Evolutionary conservation across 2,113 vertebrate genomes (phyloP).

Genomic region (Symphodus melops): DNA sequence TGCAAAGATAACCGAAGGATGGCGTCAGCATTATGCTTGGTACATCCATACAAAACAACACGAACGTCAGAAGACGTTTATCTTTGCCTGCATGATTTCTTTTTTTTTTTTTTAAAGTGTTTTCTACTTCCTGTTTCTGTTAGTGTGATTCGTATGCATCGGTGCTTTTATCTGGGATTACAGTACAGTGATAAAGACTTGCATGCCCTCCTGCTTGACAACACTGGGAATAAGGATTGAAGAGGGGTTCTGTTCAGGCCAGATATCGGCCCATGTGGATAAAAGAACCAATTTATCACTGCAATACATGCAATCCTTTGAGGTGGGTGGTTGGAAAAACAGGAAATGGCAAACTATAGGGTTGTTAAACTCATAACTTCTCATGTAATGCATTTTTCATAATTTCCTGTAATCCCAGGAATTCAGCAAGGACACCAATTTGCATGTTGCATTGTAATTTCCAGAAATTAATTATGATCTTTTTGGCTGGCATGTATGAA

Average conservation of each 20-base stretch:
- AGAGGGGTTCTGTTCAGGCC: conserved; percentile 15
- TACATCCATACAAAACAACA: too few relatives aligned
- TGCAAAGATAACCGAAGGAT: too few relatives aligned
- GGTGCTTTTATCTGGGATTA: conserved; percentile 31
- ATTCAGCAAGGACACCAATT: not conserved
- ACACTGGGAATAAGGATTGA: conserved; percentile 20
- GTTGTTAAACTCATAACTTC: conserved; percentile 6
- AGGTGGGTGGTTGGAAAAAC: conserved; percentile 27
- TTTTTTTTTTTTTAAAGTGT: too few relatives aligned
- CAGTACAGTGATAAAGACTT: conserved; percentile 17
- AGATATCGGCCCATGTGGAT: conserved; percentile 34
- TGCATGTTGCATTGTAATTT: not conserved
- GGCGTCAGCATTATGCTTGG: too few relatives aligned
- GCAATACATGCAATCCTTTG: conserved; percentile 26
- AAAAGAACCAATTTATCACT: conserved; percentile 58
- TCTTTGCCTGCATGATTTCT: not conserved
- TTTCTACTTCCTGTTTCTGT: not conserved
- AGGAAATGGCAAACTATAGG: not conserved
- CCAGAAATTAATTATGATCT: conserved; percentile 10
- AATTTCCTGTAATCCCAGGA: not conserved
- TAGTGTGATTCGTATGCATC: not conserved
- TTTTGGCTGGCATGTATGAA: not conserved
- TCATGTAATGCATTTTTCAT: not conserved
- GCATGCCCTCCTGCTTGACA: conserved; percentile 7
- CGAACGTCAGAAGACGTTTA: not conserved